These are phyloP conservation scores for Pristis pectinata DNA, from an alignment of 2,797 vertebrate genomes.

Conservation along the genomic window DNA sequence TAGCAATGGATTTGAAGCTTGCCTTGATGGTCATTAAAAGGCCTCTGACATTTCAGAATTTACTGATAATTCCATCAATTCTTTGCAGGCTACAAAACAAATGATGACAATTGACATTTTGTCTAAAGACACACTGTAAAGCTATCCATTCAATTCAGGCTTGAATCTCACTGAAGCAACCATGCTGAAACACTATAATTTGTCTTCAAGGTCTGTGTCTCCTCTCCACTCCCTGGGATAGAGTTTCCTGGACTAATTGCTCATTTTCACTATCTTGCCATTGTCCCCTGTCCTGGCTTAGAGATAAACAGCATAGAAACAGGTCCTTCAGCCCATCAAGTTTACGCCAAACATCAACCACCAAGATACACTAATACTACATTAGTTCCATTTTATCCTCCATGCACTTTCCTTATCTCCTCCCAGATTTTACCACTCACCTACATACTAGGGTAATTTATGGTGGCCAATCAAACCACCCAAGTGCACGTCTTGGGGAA, in stretches of 20 bases:
- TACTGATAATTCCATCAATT: not conserved
- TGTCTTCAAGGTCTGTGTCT: not conserved
- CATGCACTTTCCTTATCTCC: no score
- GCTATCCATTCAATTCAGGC: not conserved
- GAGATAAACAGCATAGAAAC: no score
- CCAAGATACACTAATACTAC: no score
- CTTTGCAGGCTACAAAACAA: not conserved
- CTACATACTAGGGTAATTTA: no score
- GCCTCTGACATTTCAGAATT: not conserved
- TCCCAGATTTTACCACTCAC: no score
- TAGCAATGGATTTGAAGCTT: not conserved
- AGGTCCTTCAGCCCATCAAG: no score
- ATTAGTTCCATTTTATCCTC: no score
- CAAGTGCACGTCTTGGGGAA: no score
- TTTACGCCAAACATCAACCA: no score
- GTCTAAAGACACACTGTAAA: not conserved
- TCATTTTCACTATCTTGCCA: not conserved
- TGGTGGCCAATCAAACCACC: no score
- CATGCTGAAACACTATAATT: not conserved
- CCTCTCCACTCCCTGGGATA: not conserved
- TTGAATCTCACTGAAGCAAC: not conserved
- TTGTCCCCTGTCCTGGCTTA: not conserved
- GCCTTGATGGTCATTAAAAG: not conserved
- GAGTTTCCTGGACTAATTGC: not conserved
- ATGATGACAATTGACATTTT: not conserved